Conservation (phyloP, 2,888 invertebrate genomes). For the Tetragnatha montana region DNA sequence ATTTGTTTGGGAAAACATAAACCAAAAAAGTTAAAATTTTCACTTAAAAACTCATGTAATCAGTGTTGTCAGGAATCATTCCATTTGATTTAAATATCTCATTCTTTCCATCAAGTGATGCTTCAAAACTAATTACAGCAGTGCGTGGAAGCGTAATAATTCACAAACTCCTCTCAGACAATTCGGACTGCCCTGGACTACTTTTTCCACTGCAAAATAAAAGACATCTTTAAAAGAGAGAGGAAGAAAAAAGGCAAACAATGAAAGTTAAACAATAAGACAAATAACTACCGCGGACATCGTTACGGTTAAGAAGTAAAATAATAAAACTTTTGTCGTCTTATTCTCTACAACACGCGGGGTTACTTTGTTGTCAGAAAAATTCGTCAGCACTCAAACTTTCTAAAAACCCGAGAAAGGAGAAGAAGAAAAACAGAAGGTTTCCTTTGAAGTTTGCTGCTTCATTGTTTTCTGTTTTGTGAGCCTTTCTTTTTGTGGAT, state of each 20-base stretch:
- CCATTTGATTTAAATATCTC: not conserved
- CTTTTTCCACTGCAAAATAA: conserved; percentile 10
- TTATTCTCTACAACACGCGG: conserved; percentile 34
- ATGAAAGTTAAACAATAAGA: conserved; percentile 65
- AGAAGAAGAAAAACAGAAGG: conserved; percentile 61
- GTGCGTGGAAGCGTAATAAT: not conserved
- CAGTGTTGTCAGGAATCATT: too few species aligned
- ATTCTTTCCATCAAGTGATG: not conserved
- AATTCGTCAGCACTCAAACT: conserved; percentile 62
- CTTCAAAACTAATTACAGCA: conserved; percentile 3
- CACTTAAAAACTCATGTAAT: too few species aligned
- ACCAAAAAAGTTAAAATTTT: too few species aligned
- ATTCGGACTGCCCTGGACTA: not conserved
- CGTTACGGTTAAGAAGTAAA: conserved; percentile 55
- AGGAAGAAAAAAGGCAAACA: conserved; percentile 40
- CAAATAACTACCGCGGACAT: conserved; percentile 52
- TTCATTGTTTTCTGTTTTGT: conserved; percentile 36
- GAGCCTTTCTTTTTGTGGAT: conserved; percentile 38
- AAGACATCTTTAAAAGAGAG: conserved; percentile 15
- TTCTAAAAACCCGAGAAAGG: conserved; percentile 40
- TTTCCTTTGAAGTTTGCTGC: conserved; percentile 51
- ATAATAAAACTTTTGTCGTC: conserved; percentile 56
- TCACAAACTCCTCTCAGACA: not conserved
- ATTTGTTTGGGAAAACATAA: too few species aligned
- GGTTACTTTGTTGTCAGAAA: conserved; percentile 66